Evolutionary conservation across 2,797 vertebrate species (phyloP).

Genomic region (Hemitrygon akajei): DNA sequence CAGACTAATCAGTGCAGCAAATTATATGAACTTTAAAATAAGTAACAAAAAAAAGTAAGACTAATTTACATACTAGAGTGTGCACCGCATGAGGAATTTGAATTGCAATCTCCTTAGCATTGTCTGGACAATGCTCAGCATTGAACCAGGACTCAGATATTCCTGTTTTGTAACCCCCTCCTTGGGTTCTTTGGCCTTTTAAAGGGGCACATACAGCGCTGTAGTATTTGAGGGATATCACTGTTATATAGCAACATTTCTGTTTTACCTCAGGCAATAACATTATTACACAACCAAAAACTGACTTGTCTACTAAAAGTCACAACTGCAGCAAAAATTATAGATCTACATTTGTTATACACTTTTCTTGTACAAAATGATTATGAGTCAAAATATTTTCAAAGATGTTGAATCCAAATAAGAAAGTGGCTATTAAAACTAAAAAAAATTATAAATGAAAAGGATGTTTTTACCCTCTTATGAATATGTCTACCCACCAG

Average conservation of each 20-base stretch:
- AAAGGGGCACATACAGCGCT: neutral
- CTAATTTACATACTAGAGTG: neutral
- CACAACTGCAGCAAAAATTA: slow-evolving; percentile 16
- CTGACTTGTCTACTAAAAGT: slow-evolving; percentile 12
- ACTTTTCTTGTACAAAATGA: neutral
- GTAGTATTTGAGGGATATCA: neutral
- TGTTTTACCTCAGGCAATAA: neutral
- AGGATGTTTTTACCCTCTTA: neutral
- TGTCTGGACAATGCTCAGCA: slow-evolving; percentile 12
- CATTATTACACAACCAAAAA: neutral
- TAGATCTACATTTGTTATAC: slow-evolving; percentile 18
- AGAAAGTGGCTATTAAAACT: neutral
- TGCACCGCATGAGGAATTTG: neutral
- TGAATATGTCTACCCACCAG: neutral
- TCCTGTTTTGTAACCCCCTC: neutral
- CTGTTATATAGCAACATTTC: slow-evolving; percentile 14
- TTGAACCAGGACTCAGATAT: slow-evolving; percentile 2
- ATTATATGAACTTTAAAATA: neutral
- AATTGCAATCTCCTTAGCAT: neutral
- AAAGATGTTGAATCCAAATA: neutral
- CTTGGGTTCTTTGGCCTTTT: neutral
- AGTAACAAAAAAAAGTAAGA: neutral
- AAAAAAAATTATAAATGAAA: neutral
- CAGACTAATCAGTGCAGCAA: neutral
- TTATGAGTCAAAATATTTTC: neutral